These are phyloP conservation scores for Stomatorhinus ivindoensis DNA, from an alignment of 2,113 vertebrate species.

Conservation along the genomic window DNA sequence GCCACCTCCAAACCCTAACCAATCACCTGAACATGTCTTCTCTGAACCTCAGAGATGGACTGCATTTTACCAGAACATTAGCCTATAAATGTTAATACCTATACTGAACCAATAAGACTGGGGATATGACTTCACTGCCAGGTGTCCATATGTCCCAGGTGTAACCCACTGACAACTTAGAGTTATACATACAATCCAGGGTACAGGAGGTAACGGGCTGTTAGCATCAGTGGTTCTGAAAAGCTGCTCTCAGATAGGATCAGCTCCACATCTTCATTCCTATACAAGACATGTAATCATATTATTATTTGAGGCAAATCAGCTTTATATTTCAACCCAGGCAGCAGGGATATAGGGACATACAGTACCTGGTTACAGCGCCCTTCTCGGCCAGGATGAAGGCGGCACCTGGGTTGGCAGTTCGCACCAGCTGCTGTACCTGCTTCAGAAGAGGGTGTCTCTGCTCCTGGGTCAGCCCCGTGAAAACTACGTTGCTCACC, in stretches of 20 bases:
- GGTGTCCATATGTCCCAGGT: neutral
- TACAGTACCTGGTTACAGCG: conserved; percentile 84
- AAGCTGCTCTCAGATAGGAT: conserved; percentile 86
- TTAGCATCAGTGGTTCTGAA: conserved; percentile 75
- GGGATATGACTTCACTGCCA: too few species aligned
- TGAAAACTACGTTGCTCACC: conserved; percentile 82
- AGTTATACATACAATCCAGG: conserved; percentile 80
- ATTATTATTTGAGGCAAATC: neutral
- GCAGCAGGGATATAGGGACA: neutral
- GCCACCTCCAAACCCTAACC: neutral
- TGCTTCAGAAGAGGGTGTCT: conserved; percentile 72
- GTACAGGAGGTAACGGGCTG: conserved; percentile 82
- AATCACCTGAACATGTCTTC: neutral
- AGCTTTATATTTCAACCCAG: neutral
- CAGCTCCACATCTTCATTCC: conserved; percentile 82
- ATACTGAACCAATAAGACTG: neutral
- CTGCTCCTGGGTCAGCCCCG: conserved; percentile 71
- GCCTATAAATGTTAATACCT: neutral
- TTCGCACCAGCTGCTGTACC: conserved; percentile 78
- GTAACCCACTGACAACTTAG: neutral
- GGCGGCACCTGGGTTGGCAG: conserved; percentile 73
- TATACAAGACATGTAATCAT: conserved; percentile 44
- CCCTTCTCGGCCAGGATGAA: conserved; percentile 83
- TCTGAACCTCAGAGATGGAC: neutral
- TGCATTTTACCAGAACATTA: neutral